Evolutionary conservation across 1,140 invertebrate species (phyloP).

Genomic region (Halictus rubicundus): DNA sequence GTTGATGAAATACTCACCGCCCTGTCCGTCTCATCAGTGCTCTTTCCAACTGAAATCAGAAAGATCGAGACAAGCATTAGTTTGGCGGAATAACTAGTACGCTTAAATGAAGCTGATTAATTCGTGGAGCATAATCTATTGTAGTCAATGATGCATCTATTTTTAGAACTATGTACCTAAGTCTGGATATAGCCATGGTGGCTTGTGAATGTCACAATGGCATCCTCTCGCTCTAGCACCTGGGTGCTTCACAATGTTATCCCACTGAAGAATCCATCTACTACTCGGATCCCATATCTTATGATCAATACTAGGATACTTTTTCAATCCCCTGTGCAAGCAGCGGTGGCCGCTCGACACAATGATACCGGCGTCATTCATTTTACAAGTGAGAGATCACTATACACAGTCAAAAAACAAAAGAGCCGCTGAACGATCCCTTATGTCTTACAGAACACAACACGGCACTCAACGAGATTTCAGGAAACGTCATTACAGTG

Average conservation of each 20-base stretch:
- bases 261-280: constrained; percentile 82
- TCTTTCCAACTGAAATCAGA: constrained; percentile 74
- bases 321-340: constrained; percentile 73
- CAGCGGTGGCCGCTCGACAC: constrained; percentile 71
- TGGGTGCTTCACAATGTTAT: constrained; percentile 81
- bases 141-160: neutral
- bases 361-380: constrained; percentile 67
- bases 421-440: neutral
- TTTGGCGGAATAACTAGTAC: neutral
- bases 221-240: constrained; percentile 78
- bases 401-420: neutral
- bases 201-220: constrained; percentile 78
- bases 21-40: constrained; percentile 74
- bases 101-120: neutral
- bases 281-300: constrained; percentile 80
- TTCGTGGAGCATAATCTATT: neutral
- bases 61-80: neutral
- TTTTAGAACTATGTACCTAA: constrained; percentile 70
- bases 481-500: neutral
- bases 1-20: constrained; percentile 65
- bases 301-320: constrained; percentile 78
- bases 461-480: neutral
- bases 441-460: neutral
- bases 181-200: constrained; percentile 75
- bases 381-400: constrained; percentile 17